These are phyloP conservation scores for Erebia epiphron DNA, from an alignment of 2,888 invertebrate genomes.

Conservation along the genomic window DNA sequence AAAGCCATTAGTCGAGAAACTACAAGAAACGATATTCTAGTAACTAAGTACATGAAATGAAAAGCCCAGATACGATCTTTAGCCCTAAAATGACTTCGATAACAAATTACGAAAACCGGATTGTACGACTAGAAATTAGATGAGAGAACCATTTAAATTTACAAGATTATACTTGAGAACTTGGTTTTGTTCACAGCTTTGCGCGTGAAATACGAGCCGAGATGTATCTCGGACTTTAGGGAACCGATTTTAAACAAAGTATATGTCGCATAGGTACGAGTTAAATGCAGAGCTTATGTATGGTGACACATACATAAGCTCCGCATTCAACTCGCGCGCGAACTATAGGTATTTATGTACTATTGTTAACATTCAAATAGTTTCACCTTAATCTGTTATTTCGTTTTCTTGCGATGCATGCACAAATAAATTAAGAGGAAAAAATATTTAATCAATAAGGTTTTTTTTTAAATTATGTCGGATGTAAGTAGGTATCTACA, in stretches of 20 bases:
- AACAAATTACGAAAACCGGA: slow-evolving; percentile 9
- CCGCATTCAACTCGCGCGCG: too few relatives aligned
- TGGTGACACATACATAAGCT: too few relatives aligned
- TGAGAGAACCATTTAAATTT: background rate
- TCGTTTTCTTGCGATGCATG: background rate
- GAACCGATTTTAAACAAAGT: too few relatives aligned
- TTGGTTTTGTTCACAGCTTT: background rate
- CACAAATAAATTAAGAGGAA: too few relatives aligned
- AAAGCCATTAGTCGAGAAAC: slow-evolving; percentile 18
- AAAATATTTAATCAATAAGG: too few relatives aligned
- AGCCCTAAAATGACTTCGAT: slow-evolving; percentile 9
- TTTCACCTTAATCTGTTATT: background rate
- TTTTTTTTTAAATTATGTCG: too few relatives aligned
- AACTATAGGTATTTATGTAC: too few relatives aligned
- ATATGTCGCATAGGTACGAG: too few relatives aligned
- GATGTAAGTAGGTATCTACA: too few relatives aligned
- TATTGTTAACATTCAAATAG: background rate
- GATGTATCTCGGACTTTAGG: too few relatives aligned
- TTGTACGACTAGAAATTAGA: background rate
- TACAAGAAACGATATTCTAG: slow-evolving; percentile 14
- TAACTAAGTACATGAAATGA: background rate
- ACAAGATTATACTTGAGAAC: background rate
- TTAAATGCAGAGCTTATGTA: too few relatives aligned
- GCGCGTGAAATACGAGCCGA: background rate
- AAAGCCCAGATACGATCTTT: slow-evolving; percentile 19